Evolutionary conservation across 2,888 invertebrate genomes (phyloP), one percentile per base, ranked within the genome.

Genomic region (Tribolium freemani): DNA sequence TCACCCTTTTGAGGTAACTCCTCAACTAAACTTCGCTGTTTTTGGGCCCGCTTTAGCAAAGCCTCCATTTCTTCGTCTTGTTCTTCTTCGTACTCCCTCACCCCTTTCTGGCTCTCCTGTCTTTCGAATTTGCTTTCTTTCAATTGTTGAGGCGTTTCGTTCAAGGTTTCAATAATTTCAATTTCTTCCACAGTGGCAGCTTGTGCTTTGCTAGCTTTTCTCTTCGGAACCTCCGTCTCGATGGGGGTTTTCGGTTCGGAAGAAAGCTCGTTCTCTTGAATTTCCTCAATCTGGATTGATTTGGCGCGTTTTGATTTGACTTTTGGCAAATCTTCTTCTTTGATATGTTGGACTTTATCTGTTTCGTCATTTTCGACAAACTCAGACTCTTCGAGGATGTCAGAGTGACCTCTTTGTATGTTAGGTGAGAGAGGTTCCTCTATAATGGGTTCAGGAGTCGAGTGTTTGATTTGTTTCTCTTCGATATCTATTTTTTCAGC

Each of bases 21-120:
- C 78, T 91, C 92, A 80, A 93, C 88, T 80, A 92, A 90, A 86
- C 91, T 92, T 84, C 93, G 89, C 84, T 93, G 93, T 80, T 89
- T 89, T 84, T 91, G 89, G 77, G 92, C 91, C 80, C 91, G 89
- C 84, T 87, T 89, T 56, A 93, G 87, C 69, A 93, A 87, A 71
- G 89, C 90, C 84, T 92, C 91, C 79, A 92, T 85, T 77, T 90
- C 90, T 66, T 90, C 89, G 80, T 91, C 91, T 10, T 86, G 84
- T 66, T 87, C 87, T 69, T 90, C 90, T 71, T 90, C 90, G 71
- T 87, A 87, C 8, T 88, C 86, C 56, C 74, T 77, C 53, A 77
- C 75, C 11, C 81, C 81, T 73, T 82, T 84, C 66, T 82, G 80
- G 64, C 80, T 80, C 53, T 77, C 76, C 53, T 80, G 78, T 63